phyloP scores from a whole-genome alignment of 1,140 invertebrate genomes.

The Macrosteles quadrilineatus region DNA sequence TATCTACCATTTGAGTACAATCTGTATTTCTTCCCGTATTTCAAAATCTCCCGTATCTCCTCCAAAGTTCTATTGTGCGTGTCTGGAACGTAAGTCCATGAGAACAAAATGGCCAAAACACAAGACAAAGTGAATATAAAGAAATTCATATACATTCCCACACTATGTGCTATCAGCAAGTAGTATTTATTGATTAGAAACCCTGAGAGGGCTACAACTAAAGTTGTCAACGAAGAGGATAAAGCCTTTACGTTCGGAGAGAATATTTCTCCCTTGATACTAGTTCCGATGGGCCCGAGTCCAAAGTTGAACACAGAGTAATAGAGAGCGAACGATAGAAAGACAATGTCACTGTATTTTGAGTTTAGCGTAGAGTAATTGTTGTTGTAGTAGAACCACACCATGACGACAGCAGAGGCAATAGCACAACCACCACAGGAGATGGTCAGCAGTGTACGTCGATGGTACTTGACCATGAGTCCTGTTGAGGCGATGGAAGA shows the following conservation, averaged over 20 bases:
- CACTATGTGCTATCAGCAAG: conserved; percentile 55
- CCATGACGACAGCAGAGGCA: conserved; percentile 25
- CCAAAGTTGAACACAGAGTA: conserved; percentile 33
- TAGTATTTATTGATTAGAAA: conserved; percentile 78
- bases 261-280: conserved; percentile 38
- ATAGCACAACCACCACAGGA: conserved; percentile 44
- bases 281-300: conserved; percentile 32
- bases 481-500: conserved; percentile 24
- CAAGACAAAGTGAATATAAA: conserved; percentile 77
- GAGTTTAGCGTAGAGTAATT: not conserved
- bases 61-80: conserved; percentile 77
- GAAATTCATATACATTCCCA: conserved; percentile 68
- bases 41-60: conserved; percentile 56
- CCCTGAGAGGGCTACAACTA: conserved; percentile 34
- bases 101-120: conserved; percentile 59
- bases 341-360: conserved; percentile 16
- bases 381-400: conserved; percentile 33
- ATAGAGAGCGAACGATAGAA: conserved; percentile 31
- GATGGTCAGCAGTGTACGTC: conserved; percentile 54
- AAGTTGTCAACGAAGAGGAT: conserved; percentile 32
- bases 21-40: no score
- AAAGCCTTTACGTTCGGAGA: conserved; percentile 34
- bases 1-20: no score
- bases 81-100: conserved; percentile 69
- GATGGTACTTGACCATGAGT: conserved; percentile 50